These are phyloP conservation scores for Malurus splendens DNA, from an alignment of 2,797 vertebrate species.

Conservation along the genomic window DNA sequence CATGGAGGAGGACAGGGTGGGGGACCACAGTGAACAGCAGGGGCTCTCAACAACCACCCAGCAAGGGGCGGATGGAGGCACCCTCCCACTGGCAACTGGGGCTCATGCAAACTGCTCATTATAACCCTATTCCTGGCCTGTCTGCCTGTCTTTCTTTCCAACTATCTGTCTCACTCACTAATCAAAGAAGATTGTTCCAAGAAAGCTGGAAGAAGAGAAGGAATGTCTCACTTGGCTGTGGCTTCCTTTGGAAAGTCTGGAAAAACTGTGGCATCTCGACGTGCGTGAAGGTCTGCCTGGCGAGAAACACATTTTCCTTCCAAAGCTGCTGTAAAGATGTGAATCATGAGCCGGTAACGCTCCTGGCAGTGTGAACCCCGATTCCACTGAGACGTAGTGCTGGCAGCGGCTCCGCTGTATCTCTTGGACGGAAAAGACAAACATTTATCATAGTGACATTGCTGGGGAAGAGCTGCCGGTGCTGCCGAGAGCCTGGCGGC, in stretches of 20 bases:
- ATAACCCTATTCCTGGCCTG: not conserved
- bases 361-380: not conserved
- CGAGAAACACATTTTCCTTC: constrained; percentile 14
- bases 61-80: fast-evolving
- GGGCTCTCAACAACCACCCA: not conserved
- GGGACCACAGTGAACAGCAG: fast-evolving
- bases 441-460: not conserved
- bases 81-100: fast-evolving
- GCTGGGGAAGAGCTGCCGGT: not conserved
- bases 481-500: not conserved
- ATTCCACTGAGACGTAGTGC: not conserved
- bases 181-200: constrained; percentile 35
- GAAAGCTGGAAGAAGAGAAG: constrained; percentile 43
- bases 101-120: not conserved
- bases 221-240: constrained; percentile 29
- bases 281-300: not conserved
- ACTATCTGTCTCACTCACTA: not conserved
- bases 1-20: not conserved
- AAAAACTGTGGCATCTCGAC: not conserved
- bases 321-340: constrained; percentile 30
- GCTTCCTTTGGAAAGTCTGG: constrained; percentile 46
- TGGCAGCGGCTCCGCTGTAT: not conserved
- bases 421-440: constrained; percentile 11
- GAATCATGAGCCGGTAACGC: constrained; percentile 42
- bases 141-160: not conserved